Base-by-base conservation (phyloP, 2,888 invertebrate genomes). In the Penaeus monodon region DNA sequence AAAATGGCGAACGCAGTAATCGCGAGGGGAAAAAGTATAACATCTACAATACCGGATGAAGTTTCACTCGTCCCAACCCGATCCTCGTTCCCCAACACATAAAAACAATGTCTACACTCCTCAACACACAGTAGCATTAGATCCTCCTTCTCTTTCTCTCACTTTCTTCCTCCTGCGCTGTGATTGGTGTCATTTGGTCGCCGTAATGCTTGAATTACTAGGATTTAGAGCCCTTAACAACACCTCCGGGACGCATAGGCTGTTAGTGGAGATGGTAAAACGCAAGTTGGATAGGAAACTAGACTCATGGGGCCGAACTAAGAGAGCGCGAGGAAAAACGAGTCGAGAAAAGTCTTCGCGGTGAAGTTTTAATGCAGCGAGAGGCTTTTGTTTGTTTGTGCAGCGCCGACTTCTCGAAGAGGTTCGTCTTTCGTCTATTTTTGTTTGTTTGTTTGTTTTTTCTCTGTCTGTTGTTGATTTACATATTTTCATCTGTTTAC, bases 201-300 rank as follows among this genome's bases (percentile, higher is more conserved):
- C 57, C 68, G 84, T 84, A 84, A 84, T 84, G 84, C 84, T 84
- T 84, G 84, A 84, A 84, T 84, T 84, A 84, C 84, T 78, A 84
- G 84, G 84, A 84, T 84, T 84, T 84, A 84, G 84, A 78, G 84
- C 29, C 77, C n/a, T 77, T 68, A 78, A 84, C 84, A 84, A 33
- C 84, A 57, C 84, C 84, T 63, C 68, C 38, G 84, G 84, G 84
- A 79, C 68, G 68, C 77, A 78, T 84, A 78, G 84, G 84, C 84
- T 84, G 84, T 84, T 84, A 84, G 84, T 84, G 78, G 78, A 84
- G 84, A 84, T 84, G 68, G 84, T 84, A 84, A 84, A 84, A 84
- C 70, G 77, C 78, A 84, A 84, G 84, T 84, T 84, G 78, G 84
- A 57, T 63, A 73, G 78, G 38, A 78, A 84, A 84, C 68, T 84